Evolutionary conservation across 1,140 invertebrate species (phyloP).

Genomic region (honey bee (Apis mellifera)): DNA sequence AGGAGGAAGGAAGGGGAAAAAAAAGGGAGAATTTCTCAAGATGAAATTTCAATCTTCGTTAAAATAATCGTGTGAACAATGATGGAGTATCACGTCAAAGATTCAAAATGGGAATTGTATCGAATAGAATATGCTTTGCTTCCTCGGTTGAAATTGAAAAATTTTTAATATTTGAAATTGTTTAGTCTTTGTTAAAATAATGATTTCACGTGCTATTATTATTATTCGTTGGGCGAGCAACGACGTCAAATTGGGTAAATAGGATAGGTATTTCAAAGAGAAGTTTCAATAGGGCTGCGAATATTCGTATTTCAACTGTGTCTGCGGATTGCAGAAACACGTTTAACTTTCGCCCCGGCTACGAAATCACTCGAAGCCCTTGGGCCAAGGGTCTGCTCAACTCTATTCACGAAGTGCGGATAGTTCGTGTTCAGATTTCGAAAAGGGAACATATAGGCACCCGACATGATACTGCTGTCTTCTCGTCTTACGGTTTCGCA

Average conservation of each 20-base stretch:
- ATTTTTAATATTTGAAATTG: too few relatives aligned
- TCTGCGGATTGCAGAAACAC: constrained; percentile 22
- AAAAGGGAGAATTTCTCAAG: neutral
- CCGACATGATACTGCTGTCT: neutral
- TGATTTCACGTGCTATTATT: too few relatives aligned
- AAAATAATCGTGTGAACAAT: too few relatives aligned
- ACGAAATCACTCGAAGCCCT: constrained; percentile 48
- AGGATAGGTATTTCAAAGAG: neutral
- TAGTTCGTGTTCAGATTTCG: constrained; percentile 37
- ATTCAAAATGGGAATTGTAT: too few relatives aligned
- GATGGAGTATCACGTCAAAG: too few relatives aligned
- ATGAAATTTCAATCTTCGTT: neutral
- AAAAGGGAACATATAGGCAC: constrained; percentile 16
- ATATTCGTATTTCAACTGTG: constrained; percentile 5
- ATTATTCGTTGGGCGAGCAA: neutral
- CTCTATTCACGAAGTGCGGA: constrained; percentile 11
- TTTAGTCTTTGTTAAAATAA: too few relatives aligned
- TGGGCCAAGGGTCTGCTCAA: constrained; percentile 29
- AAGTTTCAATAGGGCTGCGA: constrained; percentile 16
- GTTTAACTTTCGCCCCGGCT: constrained; percentile 49
- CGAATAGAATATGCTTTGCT: too few relatives aligned
- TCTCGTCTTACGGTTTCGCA: neutral
- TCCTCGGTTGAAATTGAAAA: too few relatives aligned
- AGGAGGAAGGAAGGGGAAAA: too few relatives aligned
- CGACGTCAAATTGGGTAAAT: neutral